A percentile compares a stretch with the other conserved stretches of the same genome.
phyloP scores from a whole-genome alignment of 2,888 invertebrate species.

The Euzophera pinguis region DNA sequence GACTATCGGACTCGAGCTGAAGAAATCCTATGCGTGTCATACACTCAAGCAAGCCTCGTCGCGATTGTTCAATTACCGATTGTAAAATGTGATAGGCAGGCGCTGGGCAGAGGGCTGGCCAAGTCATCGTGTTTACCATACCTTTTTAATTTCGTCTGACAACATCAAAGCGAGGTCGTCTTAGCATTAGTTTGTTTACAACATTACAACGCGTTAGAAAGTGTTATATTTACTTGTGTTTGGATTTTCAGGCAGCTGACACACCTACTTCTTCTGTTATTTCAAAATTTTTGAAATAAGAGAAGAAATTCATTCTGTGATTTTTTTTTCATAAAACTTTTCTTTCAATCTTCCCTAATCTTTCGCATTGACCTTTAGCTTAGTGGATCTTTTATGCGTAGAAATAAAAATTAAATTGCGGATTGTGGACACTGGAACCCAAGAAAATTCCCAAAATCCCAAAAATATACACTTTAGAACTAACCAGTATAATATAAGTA shows the following conservation, averaged over 20 bases:
- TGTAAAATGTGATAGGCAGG: slow-evolving; percentile 13
- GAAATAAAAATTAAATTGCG: no score
- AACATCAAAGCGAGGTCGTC: slow-evolving; percentile 24
- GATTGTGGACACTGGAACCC: no score
- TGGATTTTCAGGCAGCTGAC: background rate
- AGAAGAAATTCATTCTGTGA: no score
- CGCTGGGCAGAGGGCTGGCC: slow-evolving; percentile 11
- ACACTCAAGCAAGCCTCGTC: background rate
- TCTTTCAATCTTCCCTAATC: no score
- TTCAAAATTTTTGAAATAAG: no score
- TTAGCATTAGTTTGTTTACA: slow-evolving; percentile 21
- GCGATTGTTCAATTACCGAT: slow-evolving; percentile 10
- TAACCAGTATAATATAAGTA: no score
- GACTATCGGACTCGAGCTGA: slow-evolving; percentile 2
- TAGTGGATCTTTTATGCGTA: no score
- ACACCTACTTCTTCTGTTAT: background rate
- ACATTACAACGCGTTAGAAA: slow-evolving; percentile 26
- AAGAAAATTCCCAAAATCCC: no score
- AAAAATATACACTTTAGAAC: no score
- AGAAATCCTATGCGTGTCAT: slow-evolving; percentile 12
- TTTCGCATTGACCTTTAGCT: no score
- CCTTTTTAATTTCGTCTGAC: slow-evolving; percentile 35
- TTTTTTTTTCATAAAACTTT: no score
- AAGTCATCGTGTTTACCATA: slow-evolving; percentile 20
- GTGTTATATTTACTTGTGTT: slow-evolving; percentile 16